Evolutionary conservation across 2,888 invertebrate genomes (phyloP).

Genomic region (Tipula vernalis): DNA sequence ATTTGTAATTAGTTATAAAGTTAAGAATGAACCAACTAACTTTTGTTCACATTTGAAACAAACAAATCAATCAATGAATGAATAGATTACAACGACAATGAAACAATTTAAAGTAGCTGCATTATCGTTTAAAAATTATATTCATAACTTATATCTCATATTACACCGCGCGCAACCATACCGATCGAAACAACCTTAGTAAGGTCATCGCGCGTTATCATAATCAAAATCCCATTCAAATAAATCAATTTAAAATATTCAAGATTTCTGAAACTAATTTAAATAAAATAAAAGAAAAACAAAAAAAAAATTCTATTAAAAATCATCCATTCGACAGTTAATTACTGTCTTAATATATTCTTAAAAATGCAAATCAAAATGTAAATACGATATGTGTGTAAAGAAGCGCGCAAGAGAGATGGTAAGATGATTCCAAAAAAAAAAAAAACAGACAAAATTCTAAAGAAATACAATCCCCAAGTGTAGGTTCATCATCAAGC

Average conservation of each 20-base stretch:
- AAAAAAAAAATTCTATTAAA: background rate
- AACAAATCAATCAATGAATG: background rate
- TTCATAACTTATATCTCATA: background rate
- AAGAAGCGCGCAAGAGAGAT: background rate
- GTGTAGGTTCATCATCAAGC: background rate
- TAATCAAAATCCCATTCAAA: background rate
- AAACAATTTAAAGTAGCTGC: background rate
- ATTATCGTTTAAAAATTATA: background rate
- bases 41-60: background rate
- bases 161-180: background rate
- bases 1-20: background rate
- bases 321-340: constrained; percentile 4
- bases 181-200: background rate
- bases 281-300: background rate
- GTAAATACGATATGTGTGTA: background rate
- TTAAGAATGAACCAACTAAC: background rate
- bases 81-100: background rate
- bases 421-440: background rate
- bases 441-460: background rate
- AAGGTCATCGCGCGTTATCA: constrained; percentile 4
- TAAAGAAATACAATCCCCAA: background rate
- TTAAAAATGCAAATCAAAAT: constrained; percentile 4
- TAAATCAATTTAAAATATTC: constrained; percentile 4
- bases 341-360: background rate
- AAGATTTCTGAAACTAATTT: background rate